phyloP scores from a whole-genome alignment of 2,888 invertebrate species.

The Agrotis ipsilon region DNA sequence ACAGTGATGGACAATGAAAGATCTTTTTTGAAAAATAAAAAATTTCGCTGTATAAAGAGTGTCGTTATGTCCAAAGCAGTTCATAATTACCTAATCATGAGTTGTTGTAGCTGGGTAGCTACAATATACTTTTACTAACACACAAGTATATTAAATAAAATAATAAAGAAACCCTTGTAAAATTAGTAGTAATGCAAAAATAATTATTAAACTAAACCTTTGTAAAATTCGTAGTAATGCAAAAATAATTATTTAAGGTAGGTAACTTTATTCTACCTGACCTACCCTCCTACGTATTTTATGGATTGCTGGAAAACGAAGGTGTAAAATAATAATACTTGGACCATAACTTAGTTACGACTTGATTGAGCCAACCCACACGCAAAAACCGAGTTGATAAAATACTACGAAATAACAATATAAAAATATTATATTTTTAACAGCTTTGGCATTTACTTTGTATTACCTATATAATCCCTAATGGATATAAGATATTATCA shows the following conservation, averaged over 20 bases:
- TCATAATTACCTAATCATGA: no score
- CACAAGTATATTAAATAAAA: no score
- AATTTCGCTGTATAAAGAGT: no score
- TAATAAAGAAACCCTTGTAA: no score
- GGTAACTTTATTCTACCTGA: background rate
- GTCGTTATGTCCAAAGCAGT: background rate
- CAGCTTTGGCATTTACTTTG: background rate
- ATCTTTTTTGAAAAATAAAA: no score
- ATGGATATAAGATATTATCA: background rate
- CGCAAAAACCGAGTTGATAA: background rate
- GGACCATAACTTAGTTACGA: conserved; percentile 16
- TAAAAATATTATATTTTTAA: conserved; percentile 6
- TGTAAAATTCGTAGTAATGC: background rate
- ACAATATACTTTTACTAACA: background rate
- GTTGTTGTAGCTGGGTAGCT: no score
- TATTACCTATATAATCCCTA: conserved; percentile 1
- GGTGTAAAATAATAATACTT: conserved; percentile 31
- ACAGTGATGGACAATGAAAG: no score
- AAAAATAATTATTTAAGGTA: conserved; percentile 1
- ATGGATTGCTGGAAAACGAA: background rate
- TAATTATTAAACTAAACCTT: no score
- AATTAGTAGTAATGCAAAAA: background rate
- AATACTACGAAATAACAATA: conserved; percentile 2
- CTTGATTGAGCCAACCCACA: conserved; percentile 10
- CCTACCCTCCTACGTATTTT: conserved; percentile 6